Conservation (phyloP, 2,113 vertebrate genomes). For the Sakesphorus luctuosus region DNA sequence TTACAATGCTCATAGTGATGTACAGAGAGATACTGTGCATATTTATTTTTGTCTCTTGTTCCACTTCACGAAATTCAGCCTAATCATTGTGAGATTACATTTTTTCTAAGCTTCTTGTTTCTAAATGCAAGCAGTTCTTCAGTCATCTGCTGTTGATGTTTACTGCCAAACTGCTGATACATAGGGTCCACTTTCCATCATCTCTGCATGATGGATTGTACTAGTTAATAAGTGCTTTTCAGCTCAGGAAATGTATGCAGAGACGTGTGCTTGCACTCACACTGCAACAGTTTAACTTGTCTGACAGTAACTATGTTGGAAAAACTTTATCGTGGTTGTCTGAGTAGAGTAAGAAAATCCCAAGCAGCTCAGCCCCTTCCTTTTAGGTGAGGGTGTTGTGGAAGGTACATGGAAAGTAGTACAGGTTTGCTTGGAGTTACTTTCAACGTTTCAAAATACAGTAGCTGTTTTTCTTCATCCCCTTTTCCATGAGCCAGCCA, state of each 20-base stretch:
- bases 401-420: not conserved
- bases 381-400: not conserved
- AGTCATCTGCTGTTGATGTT: not conserved
- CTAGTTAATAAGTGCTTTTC: not conserved
- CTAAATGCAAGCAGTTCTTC: not conserved
- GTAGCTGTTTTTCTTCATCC: not conserved
- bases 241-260: not conserved
- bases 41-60: not conserved
- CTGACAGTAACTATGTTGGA: not conserved
- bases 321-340: not conserved
- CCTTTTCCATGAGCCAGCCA: not conserved
- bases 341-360: not conserved
- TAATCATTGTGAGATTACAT: rapidly evolving
- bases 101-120: not conserved
- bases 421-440: not conserved
- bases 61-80: not conserved
- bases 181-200: not conserved
- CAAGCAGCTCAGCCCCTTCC: not conserved
- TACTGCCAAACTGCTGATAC: not conserved
- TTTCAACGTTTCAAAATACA: not conserved
- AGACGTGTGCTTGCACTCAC: not conserved
- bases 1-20: not conserved
- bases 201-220: not conserved
- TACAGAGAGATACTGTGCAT: not conserved
- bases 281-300: not conserved